Percentiles rank a stretch among this genome's conserved stretches.
Conservation (phyloP, 2,888 invertebrate genomes). For the Plusia festucae region DNA sequence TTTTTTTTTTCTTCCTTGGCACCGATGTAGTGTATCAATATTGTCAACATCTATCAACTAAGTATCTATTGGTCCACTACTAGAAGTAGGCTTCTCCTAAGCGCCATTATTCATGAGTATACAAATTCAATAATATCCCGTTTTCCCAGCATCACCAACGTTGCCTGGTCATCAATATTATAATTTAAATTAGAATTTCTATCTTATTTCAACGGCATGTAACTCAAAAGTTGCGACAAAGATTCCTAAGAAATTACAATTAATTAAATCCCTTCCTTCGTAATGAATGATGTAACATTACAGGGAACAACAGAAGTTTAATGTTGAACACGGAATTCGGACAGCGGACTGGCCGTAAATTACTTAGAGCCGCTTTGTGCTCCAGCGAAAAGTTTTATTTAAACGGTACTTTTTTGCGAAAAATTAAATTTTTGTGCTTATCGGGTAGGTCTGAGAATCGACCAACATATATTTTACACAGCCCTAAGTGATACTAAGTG, state of each 20-base stretch:
- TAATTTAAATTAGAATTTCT: slow-evolving; percentile 44
- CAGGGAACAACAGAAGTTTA: slow-evolving; percentile 30
- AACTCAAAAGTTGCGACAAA: slow-evolving; percentile 42
- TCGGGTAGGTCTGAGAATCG: too few species aligned
- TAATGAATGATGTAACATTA: slow-evolving; percentile 22
- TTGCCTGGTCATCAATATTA: slow-evolving; percentile 17
- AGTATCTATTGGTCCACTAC: too few species aligned
- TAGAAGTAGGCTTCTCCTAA: too few species aligned
- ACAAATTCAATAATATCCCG: neutral
- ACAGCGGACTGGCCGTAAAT: neutral
- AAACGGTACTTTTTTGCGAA: neutral
- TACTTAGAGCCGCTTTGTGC: neutral
- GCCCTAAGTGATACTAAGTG: too few species aligned
- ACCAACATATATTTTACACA: too few species aligned
- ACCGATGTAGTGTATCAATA: too few species aligned
- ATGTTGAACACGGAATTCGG: neutral
- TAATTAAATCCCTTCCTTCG: slow-evolving; percentile 51
- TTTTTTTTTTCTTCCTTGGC: too few species aligned
- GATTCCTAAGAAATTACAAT: slow-evolving; percentile 49
- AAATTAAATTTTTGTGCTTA: too few species aligned
- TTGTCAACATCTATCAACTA: too few species aligned
- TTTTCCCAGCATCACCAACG: neutral
- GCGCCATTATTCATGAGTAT: too few species aligned
- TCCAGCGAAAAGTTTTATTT: neutral
- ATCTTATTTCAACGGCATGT: slow-evolving; percentile 28